Conservation (phyloP, 2,113 vertebrate genomes). For the Seriola aureovittata region DNA sequence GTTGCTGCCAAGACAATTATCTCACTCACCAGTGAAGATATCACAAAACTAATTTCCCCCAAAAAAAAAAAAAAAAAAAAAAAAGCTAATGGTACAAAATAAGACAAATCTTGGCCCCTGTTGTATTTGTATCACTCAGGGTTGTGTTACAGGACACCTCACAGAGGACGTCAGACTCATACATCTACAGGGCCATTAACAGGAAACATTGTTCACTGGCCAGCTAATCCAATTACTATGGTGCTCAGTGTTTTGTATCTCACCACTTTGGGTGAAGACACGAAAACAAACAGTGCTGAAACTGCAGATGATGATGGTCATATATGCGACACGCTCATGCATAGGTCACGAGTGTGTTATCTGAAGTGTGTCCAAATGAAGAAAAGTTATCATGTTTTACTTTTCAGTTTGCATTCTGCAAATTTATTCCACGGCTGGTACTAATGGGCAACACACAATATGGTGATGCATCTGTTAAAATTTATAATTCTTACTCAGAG, state of each 20-base stretch:
- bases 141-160: slow-evolving; percentile 53
- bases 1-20: slow-evolving; percentile 44
- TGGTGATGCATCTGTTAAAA: not conserved
- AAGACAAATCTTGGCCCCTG: slow-evolving; percentile 31
- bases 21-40: slow-evolving; percentile 30
- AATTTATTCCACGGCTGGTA: not conserved
- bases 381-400: not conserved
- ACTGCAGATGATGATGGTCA: not conserved
- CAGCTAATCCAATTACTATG: slow-evolving; percentile 71
- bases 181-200: slow-evolving; percentile 59
- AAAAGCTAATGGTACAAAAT: slow-evolving; percentile 46
- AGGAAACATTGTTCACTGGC: slow-evolving; percentile 52
- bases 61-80: slow-evolving; percentile 37
- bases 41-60: slow-evolving; percentile 28
- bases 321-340: not conserved
- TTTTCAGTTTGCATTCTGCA: not conserved
- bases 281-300: slow-evolving; percentile 46
- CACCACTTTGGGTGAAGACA: slow-evolving; percentile 38
- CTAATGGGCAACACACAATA: not conserved
- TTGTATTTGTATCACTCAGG: slow-evolving; percentile 41
- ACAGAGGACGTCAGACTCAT: slow-evolving; percentile 55
- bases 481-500: not conserved
- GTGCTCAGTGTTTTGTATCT: slow-evolving; percentile 58
- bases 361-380: not conserved
- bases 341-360: not conserved